A percentile compares a stretch with the other conserved stretches of the same genome.
Conservation (phyloP, 1,140 invertebrate species). For the Dinoponera quadriceps region DNA sequence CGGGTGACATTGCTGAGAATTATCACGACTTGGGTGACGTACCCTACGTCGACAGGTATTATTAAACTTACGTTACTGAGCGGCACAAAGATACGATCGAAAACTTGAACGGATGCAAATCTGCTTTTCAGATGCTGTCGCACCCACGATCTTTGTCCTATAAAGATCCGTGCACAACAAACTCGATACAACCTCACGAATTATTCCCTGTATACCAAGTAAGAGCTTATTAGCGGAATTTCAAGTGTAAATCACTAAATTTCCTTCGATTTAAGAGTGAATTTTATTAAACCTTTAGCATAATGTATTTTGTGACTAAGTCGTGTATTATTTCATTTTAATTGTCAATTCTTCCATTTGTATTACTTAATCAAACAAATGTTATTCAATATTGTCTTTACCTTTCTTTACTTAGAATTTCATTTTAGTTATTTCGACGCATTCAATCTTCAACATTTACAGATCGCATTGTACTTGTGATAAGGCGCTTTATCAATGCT, state of each 20-base stretch:
- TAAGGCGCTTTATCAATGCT: constrained; percentile 91
- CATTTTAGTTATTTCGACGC: background rate
- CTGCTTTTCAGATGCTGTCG: constrained; percentile 89
- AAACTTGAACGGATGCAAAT: constrained; percentile 11
- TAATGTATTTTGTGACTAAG: background rate
- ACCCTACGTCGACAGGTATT: constrained; percentile 88
- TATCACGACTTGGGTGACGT: constrained; percentile 93
- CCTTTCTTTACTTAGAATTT: background rate
- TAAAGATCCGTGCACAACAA: constrained; percentile 91
- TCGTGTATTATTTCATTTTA: background rate
- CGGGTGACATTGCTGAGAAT: constrained; percentile 92
- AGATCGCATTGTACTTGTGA: constrained; percentile 95
- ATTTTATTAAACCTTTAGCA: background rate
- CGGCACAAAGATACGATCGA: background rate
- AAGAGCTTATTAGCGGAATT: constrained; percentile 74
- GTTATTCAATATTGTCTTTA: constrained; percentile 21
- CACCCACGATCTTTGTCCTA: constrained; percentile 92
- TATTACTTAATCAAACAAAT: background rate
- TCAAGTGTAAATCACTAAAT: background rate
- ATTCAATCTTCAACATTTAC: constrained; percentile 60
- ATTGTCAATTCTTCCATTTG: constrained; percentile 26
- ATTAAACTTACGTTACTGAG: background rate
- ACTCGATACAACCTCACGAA: constrained; percentile 93
- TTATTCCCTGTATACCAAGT: constrained; percentile 94
- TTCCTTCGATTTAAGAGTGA: too few relatives aligned